Evolutionary conservation across 2,888 invertebrate species (phyloP).

Genomic region (Calameuta pallipes): DNA sequence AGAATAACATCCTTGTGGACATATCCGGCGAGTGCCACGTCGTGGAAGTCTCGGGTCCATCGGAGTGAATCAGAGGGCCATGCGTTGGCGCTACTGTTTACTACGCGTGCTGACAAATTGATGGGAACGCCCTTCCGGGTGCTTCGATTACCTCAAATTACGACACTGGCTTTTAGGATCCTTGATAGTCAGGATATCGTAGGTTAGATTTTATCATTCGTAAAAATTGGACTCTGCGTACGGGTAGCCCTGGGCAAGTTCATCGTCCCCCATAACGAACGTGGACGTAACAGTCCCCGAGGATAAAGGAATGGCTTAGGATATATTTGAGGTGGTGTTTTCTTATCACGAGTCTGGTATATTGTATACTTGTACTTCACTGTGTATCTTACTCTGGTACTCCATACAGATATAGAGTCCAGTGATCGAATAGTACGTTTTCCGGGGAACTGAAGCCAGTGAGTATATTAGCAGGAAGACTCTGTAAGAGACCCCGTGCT

Average conservation of each 20-base stretch:
- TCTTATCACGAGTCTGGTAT: background rate
- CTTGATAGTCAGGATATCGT: background rate
- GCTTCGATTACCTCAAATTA: conserved; percentile 6
- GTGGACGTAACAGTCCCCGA: background rate
- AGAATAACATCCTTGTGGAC: background rate
- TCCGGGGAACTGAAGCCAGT: background rate
- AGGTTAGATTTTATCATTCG: background rate
- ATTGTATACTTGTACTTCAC: background rate
- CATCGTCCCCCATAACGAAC: background rate
- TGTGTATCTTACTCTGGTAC: background rate
- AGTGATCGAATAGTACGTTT: background rate
- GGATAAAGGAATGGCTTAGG: background rate
- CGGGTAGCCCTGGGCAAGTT: background rate
- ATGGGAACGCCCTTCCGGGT: conserved; percentile 34
- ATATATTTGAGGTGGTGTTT: background rate
- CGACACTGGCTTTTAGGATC: background rate
- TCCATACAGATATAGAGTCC: background rate
- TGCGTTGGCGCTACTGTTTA: conserved; percentile 24
- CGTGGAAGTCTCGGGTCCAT: background rate
- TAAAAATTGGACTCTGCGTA: background rate
- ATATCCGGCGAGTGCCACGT: background rate
- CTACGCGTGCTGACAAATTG: conserved; percentile 39
- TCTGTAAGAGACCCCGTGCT: conserved; percentile 21
- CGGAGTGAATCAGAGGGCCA: background rate
- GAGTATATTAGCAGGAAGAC: background rate